Evolutionary conservation across 2,888 invertebrate genomes (phyloP).

Genomic region (Odontomyia ornata): DNA sequence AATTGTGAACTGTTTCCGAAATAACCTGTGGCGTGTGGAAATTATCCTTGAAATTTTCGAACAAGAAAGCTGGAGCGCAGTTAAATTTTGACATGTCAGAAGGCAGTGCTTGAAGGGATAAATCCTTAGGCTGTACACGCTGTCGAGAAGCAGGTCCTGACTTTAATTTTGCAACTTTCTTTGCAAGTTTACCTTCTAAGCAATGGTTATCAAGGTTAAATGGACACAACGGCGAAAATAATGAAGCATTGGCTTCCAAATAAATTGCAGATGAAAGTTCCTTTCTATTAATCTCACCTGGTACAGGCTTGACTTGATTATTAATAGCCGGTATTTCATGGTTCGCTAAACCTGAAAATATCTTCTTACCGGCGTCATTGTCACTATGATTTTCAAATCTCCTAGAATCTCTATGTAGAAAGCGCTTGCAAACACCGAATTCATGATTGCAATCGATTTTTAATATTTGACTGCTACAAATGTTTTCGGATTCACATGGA

Average conservation of each 20-base stretch:
- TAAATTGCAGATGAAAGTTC: constrained; percentile 1
- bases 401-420: constrained; percentile 75
- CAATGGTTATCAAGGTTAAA: constrained; percentile 21
- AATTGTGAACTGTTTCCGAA: not conserved
- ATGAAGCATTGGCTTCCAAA: constrained; percentile 61
- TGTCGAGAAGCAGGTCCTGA: constrained; percentile 68
- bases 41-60: constrained; percentile 13
- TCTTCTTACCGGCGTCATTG: constrained; percentile 55
- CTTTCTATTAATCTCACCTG: constrained; percentile 60
- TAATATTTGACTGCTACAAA: constrained; percentile 27
- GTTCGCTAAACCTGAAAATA: not conserved
- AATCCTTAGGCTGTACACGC: constrained; percentile 68
- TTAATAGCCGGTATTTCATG: not conserved
- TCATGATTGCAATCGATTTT: constrained; percentile 52
- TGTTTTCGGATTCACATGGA: constrained; percentile 40
- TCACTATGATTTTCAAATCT: constrained; percentile 69
- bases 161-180: constrained; percentile 63
- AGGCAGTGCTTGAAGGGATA: constrained; percentile 56
- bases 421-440: constrained; percentile 71
- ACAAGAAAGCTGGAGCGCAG: not conserved
- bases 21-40: not conserved
- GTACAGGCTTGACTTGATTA: constrained; percentile 65
- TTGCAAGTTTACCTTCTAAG: constrained; percentile 65
- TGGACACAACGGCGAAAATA: constrained; percentile 55
- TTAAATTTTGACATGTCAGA: not conserved